phyloP scores from a whole-genome alignment of 2,888 invertebrate species.

The Taenaris catops region DNA sequence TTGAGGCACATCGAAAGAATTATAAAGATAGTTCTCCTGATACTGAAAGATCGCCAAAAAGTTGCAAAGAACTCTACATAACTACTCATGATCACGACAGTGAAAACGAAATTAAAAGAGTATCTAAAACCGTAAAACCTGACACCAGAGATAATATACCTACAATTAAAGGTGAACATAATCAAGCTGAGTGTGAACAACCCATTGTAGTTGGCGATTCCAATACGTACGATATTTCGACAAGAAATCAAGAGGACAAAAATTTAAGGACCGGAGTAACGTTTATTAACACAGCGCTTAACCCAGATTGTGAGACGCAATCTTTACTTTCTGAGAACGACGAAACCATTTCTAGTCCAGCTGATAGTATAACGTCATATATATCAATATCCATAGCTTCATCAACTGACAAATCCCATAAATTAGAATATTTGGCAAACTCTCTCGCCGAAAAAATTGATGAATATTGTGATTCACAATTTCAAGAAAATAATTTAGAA shows the following conservation, averaged over 20 bases:
- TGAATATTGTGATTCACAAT: slow-evolving; percentile 73
- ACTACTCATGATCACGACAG: slow-evolving; percentile 59
- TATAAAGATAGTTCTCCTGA: slow-evolving; percentile 73
- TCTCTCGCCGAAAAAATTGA: slow-evolving; percentile 75
- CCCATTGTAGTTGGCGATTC: not conserved
- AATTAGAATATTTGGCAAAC: slow-evolving; percentile 71
- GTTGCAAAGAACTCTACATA: slow-evolving; percentile 60
- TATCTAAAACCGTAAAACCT: slow-evolving; percentile 64
- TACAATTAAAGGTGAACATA: slow-evolving; percentile 48
- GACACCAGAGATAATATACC: slow-evolving; percentile 67
- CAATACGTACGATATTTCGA: slow-evolving; percentile 41
- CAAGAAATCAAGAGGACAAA: slow-evolving; percentile 35
- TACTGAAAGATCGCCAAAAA: slow-evolving; percentile 57
- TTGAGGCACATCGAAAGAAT: slow-evolving; percentile 64
- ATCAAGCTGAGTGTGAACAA: slow-evolving; percentile 14
- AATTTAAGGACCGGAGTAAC: slow-evolving; percentile 9
- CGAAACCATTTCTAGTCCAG: slow-evolving; percentile 66
- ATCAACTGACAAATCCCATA: slow-evolving; percentile 68
- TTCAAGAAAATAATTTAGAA: slow-evolving; percentile 51
- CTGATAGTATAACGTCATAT: slow-evolving; percentile 74
- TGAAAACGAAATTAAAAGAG: slow-evolving; percentile 53
- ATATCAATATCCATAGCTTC: slow-evolving; percentile 73
- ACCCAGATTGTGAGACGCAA: slow-evolving; percentile 45
- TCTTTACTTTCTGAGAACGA: slow-evolving; percentile 70
- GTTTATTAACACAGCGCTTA: slow-evolving; percentile 24